Evolutionary conservation across 2,888 invertebrate genomes (phyloP).

Genomic region (Drosophila pseudotakahashii): DNA sequence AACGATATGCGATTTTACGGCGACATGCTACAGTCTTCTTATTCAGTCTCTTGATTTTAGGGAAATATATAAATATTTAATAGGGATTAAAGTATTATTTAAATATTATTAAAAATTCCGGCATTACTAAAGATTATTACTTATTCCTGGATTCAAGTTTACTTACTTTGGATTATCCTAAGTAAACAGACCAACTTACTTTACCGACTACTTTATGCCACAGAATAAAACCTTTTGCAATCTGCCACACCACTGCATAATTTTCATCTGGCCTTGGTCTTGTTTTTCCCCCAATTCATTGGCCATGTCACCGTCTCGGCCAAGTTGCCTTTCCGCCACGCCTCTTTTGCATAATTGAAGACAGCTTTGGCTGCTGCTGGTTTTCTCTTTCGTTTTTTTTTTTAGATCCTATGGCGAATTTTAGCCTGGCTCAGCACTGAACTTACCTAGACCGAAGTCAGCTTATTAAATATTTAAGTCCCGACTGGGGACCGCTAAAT

Average conservation of each 20-base stretch:
- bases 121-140: no score
- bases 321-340: constrained; percentile 38
- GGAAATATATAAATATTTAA: neutral
- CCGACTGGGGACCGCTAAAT: constrained; percentile 58
- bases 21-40: no score
- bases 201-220: constrained; percentile 5
- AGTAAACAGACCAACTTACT: constrained; percentile 16
- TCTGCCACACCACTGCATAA: constrained; percentile 29
- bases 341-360: constrained; percentile 52
- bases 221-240: constrained; percentile 14
- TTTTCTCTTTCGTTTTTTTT: neutral
- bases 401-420: constrained; percentile 28
- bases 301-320: constrained; percentile 53
- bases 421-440: constrained; percentile 26
- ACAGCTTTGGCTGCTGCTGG: constrained; percentile 8
- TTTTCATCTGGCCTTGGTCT: constrained; percentile 34
- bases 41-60: neutral
- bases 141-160: neutral
- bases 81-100: neutral
- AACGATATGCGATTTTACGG: no score
- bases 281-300: constrained; percentile 41
- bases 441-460: constrained; percentile 48
- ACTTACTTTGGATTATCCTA: constrained; percentile 5
- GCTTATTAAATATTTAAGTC: constrained; percentile 70
- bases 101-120: neutral